phyloP scores from a whole-genome alignment of 1,140 invertebrate species.

The Colletes gigas region DNA sequence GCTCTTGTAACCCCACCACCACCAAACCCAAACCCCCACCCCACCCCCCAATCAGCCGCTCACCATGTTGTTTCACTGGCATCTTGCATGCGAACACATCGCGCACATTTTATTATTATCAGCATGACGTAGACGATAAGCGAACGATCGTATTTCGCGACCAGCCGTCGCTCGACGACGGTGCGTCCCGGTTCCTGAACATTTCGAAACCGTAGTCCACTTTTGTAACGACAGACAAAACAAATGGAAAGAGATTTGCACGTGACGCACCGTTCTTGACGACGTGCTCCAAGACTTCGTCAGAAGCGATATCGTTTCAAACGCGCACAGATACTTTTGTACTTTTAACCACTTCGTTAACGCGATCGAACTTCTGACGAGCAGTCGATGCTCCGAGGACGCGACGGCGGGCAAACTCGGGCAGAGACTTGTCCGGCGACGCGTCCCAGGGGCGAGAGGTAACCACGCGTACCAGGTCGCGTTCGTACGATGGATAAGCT shows the following conservation, averaged over 20 bases:
- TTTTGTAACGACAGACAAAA: too few relatives aligned
- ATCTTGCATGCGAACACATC: conserved; percentile 59
- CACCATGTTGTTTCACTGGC: conserved; percentile 46
- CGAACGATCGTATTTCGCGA: conserved; percentile 27
- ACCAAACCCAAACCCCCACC: not conserved
- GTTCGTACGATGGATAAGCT: not conserved
- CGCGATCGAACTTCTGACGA: conserved; percentile 4
- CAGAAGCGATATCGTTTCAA: too few relatives aligned
- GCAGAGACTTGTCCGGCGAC: not conserved
- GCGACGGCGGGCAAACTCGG: not conserved
- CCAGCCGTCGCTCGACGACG: conserved; percentile 9
- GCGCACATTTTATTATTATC: conserved; percentile 46
- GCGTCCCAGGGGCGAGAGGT: conserved; percentile 9
- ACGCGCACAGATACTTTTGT: too few relatives aligned
- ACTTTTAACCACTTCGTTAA: too few relatives aligned
- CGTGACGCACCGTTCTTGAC: not conserved
- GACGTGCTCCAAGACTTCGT: not conserved
- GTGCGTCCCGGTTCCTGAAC: conserved; percentile 5
- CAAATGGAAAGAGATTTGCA: not conserved
- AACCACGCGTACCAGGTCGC: not conserved
- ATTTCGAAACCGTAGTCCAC: too few relatives aligned
- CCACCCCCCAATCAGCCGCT: conserved; percentile 21
- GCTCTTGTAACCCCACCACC: conserved; percentile 2
- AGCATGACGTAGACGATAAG: conserved; percentile 49
- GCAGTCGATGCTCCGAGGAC: not conserved